Evolutionary conservation across 2,113 vertebrate genomes (phyloP), one percentile per base, ranked within the genome.

Genomic region (Cavia porcellus): DNA sequence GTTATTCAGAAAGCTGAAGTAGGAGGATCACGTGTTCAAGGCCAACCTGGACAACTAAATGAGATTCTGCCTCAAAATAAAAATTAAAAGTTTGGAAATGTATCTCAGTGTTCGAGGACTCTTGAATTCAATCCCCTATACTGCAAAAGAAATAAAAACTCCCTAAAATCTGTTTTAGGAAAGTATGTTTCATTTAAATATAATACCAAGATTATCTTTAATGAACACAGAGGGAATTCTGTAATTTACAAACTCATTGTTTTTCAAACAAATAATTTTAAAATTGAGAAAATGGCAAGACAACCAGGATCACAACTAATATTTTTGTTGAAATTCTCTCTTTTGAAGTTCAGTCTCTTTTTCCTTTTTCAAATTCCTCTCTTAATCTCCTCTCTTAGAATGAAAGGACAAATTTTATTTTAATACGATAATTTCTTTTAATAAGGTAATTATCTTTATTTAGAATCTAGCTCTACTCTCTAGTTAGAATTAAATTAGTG

Each of bases 261-360:
- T 87, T 79, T 15, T 87, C 42, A 64, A 94, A 90, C n/a, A 64
- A 94, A 84, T 91, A 68, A 93, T 57, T 96, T 92, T 84, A 42
- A 93, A 91, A 89, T 19, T 83, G 81, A 96, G 35, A 96, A 38
- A 74, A 38, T 20, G 45, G 66, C 64, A 93, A 72, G 57, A 32
- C 42, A 28, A 55, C 75, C 13, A 85, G 17, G 13, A 77, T 61
- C 35, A 30, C n/a, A 57, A 86, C 24, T 13, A 92, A 92, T 81
- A 57, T 64, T 93, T 59, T 92, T 93, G 50, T 32, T 80, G 75
- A 92, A 32, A 82, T 82, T 68, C 45, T 61, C 38, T 86, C 61
- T 81, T 80, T 66, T 72, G 45, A 88, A 92, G 42, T 90, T 57
- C 32, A 84, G 92, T 68, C 32, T 91, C 20, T 30, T 47, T 66